phyloP scores from a whole-genome alignment of 2,113 vertebrate species.

The Melanotaenia duboulayi region DNA sequence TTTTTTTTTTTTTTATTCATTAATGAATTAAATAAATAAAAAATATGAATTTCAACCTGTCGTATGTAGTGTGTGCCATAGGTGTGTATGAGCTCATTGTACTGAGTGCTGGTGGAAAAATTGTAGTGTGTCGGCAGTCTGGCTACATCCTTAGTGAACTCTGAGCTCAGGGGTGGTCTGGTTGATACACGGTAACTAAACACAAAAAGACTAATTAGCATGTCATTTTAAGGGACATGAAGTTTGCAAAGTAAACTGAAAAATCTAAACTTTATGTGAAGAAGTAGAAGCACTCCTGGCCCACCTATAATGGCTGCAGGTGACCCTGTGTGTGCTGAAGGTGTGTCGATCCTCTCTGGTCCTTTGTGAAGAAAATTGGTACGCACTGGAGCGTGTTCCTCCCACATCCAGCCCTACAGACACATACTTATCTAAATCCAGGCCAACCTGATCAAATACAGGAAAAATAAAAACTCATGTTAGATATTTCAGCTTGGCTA shows the following conservation, averaged over 20 bases:
- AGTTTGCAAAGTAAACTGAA: neutral
- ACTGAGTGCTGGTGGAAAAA: constrained; percentile 7
- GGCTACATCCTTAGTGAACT: constrained; percentile 40
- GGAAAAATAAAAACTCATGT: neutral
- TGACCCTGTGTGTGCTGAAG: constrained; percentile 23
- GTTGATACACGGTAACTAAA: constrained; percentile 46
- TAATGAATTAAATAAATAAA: neutral
- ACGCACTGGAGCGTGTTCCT: constrained; percentile 18
- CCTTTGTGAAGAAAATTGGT: constrained; percentile 18
- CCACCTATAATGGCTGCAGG: constrained; percentile 30
- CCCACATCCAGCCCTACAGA: neutral
- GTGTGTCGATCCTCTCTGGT: constrained; percentile 17
- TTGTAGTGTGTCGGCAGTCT: constrained; percentile 41
- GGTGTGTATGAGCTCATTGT: constrained; percentile 44
- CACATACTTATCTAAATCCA: neutral
- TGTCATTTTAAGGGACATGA: neutral
- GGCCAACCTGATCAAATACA: constrained; percentile 25
- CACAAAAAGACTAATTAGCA: neutral
- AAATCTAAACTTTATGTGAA: fast-evolving
- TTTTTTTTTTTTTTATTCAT: too few species aligned
- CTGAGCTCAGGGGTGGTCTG: constrained; percentile 25
- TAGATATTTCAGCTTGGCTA: fast-evolving
- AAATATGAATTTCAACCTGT: constrained; percentile 38
- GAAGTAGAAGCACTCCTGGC: neutral
- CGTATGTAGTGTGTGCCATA: constrained; percentile 75